Conservation (phyloP, 2,888 invertebrate species). For the Drosophila koepferae region DNA sequence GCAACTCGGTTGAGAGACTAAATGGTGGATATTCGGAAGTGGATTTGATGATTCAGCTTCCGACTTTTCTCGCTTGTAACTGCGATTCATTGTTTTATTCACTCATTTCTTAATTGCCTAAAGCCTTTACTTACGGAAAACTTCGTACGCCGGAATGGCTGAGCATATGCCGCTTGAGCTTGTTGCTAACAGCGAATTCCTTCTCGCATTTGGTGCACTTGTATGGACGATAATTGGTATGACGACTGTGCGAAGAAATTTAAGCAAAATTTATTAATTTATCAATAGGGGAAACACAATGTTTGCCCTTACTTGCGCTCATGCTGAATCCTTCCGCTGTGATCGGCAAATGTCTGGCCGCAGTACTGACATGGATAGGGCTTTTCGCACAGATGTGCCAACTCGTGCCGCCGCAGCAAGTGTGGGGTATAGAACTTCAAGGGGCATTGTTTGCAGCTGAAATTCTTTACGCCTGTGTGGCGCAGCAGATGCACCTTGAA, state of each 20-base stretch:
- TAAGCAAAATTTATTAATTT: not conserved
- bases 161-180: constrained; percentile 64
- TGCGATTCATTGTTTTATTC: not conserved
- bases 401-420: constrained; percentile 58
- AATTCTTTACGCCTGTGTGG: constrained; percentile 61
- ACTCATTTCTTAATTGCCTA: not conserved
- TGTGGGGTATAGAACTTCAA: constrained; percentile 67
- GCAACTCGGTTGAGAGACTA: not conserved
- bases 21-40: no score
- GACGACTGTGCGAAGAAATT: constrained; percentile 45
- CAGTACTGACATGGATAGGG: constrained; percentile 67
- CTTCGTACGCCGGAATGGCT: constrained; percentile 66
- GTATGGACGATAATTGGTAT: constrained; percentile 63
- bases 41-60: no score
- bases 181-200: constrained; percentile 65
- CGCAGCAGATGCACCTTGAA: constrained; percentile 70
- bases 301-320: constrained; percentile 54
- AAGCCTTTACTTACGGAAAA: constrained; percentile 58
- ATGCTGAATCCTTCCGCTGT: constrained; percentile 69
- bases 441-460: constrained; percentile 52
- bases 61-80: no score
- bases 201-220: constrained; percentile 71
- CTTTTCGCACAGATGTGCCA: constrained; percentile 50
- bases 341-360: constrained; percentile 61
- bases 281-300: not conserved